Base-by-base conservation (phyloP, 2,113 vertebrate species). In the Excalfactoria chinensis region DNA sequence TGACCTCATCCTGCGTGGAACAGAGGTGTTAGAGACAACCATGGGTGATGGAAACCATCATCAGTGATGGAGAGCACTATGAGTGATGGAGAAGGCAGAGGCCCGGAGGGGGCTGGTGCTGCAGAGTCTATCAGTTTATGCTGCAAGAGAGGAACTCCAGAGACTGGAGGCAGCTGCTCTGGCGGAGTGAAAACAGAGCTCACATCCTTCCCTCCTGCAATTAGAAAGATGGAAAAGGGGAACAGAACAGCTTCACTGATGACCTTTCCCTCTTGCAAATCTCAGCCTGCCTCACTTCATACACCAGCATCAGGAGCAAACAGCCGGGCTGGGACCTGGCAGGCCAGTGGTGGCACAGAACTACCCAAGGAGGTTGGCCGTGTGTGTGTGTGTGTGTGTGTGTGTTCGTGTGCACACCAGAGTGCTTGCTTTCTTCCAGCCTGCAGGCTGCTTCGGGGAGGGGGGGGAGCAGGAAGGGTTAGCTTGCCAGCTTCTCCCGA, bases 401-500 rank as follows among this genome's bases (percentile, higher is more conserved):
- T 25, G 60, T 35, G 64, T 83, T 89, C 73, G 78, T 73, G 44
- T 7, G 76, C 49, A 26, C 83, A 84, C 58, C 84, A 55, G 62
- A 86, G 93, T 44, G 89, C 86, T 91, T 91, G 97, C 96, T 96
- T 95, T 95, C 96, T 81, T 82, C 85, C 90, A 75, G 98, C 98
- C 98, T 91, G 96, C 97, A 87, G 98, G 97, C 97, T 97, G 97
- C 98, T 96, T 70, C 80, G 9, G 97, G 97, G 95, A 92, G 49
- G 95, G 93, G 77, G 93, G 94, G 93, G 76, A 96, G 83, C 49
- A 53, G 78, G 78, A 44, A 89, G 94, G 86, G 80, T 26, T 88
- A 48, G 86, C 93, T 97, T 76, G 95, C 96, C 97, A 97, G 97
- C 97, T 98, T 93, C 98, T 98, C 98, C 97, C 48, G 96, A 96